A percentile compares a stretch with the other conserved stretches of the same genome.
Conservation (phyloP, 2,797 vertebrate species). For the Crocidura indochinensis region DNA sequence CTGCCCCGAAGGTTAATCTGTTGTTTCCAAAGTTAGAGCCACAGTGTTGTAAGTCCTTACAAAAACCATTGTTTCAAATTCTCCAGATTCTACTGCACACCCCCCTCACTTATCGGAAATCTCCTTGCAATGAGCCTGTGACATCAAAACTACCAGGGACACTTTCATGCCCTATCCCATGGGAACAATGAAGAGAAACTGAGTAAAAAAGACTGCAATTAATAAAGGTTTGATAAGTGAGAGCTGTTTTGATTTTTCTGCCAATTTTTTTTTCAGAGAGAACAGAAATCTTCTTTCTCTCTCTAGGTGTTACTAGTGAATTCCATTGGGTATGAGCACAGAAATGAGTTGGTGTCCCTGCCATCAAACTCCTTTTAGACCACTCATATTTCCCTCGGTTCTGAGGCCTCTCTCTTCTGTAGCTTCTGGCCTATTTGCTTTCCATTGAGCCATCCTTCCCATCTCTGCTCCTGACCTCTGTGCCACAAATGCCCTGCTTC, state of each 20-base stretch:
- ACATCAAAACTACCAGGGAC: slow-evolving; percentile 46
- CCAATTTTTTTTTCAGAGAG: slow-evolving; percentile 58
- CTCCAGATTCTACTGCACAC: neutral
- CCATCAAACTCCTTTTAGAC: neutral
- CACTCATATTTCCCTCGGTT: neutral
- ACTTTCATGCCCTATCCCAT: neutral
- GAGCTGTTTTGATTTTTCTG: slow-evolving; percentile 68
- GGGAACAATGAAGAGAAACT: slow-evolving; percentile 31
- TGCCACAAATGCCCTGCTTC: neutral
- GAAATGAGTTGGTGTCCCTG: neutral
- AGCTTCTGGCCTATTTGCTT: neutral
- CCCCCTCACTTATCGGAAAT: neutral
- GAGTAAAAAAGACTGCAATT: slow-evolving; percentile 57
- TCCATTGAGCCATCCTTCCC: neutral
- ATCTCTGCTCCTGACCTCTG: neutral
- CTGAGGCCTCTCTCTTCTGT: neutral
- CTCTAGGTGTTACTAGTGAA: neutral
- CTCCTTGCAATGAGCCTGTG: neutral
- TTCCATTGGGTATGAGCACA: neutral
- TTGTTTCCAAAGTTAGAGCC: slow-evolving; percentile 49
- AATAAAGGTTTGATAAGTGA: slow-evolving; percentile 20
- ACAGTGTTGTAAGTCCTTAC: slow-evolving; percentile 73
- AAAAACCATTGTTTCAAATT: slow-evolving; percentile 61
- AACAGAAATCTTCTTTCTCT: slow-evolving; percentile 47
- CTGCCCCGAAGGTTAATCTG: slow-evolving; percentile 67